Percentiles rank a stretch among this genome's conserved stretches.
Conservation (phyloP, 2,797 vertebrate species). For the Psittacula derbiana region DNA sequence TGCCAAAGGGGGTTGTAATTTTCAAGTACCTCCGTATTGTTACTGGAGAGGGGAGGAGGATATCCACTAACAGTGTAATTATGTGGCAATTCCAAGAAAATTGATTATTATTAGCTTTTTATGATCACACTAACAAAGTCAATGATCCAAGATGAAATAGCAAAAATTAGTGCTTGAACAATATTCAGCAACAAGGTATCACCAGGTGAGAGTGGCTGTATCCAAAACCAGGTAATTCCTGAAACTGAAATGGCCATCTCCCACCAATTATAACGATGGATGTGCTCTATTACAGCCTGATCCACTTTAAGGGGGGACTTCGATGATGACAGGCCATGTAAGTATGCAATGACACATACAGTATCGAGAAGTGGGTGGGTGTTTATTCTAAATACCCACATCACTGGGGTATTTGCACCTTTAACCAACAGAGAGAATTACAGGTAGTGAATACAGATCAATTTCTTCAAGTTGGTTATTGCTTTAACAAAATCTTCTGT, state of each 20-base stretch:
- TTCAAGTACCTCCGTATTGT: background rate
- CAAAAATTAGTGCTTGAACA: slow-evolving; percentile 36
- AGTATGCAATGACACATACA: slow-evolving; percentile 67
- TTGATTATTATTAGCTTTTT: slow-evolving; percentile 60
- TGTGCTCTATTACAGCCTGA: slow-evolving; percentile 34
- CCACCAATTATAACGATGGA: slow-evolving; percentile 24
- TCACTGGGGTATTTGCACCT: slow-evolving; percentile 55
- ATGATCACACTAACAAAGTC: slow-evolving; percentile 63
- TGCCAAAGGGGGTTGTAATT: slow-evolving; percentile 14
- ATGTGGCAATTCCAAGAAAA: slow-evolving; percentile 53
- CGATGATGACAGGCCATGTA: slow-evolving; percentile 9
- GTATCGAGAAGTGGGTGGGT: slow-evolving; percentile 53
- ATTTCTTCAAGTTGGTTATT: slow-evolving; percentile 54
- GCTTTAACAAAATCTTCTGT: slow-evolving; percentile 44
- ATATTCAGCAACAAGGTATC: slow-evolving; percentile 54
- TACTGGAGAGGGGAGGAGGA: slow-evolving; percentile 28
- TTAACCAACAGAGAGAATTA: slow-evolving; percentile 52
- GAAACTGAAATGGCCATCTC: slow-evolving; percentile 59
- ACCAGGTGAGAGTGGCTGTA: slow-evolving; percentile 23
- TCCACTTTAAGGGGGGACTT: background rate
- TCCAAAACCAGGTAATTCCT: slow-evolving; percentile 4
- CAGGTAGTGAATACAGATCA: slow-evolving; percentile 50
- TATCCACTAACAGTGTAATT: slow-evolving; percentile 28
- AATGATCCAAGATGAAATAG: slow-evolving; percentile 57
- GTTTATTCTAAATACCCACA: slow-evolving; percentile 69